These are phyloP conservation scores for Agapornis canus DNA, from an alignment of 2,797 vertebrate genomes.

Conservation along the genomic window DNA sequence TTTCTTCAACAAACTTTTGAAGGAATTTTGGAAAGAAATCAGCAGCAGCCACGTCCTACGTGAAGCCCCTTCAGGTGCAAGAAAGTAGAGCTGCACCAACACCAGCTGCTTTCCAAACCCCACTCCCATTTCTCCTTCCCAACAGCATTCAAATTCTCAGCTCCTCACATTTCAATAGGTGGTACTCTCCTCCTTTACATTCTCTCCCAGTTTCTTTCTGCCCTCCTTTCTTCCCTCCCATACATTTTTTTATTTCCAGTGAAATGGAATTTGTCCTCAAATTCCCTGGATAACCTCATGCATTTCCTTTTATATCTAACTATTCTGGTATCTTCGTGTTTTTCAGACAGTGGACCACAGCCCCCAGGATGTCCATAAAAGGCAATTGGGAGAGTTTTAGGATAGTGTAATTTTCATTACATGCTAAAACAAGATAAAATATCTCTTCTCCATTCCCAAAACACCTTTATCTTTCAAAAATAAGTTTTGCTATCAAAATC, in stretches of 20 bases:
- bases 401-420: slow-evolving; percentile 24
- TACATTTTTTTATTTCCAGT: not conserved
- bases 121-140: not conserved
- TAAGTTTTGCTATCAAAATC: not conserved
- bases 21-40: not conserved
- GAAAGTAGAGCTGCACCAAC: not conserved
- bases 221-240: not conserved
- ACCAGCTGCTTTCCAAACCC: not conserved
- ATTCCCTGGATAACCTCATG: not conserved
- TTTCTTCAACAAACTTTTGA: slow-evolving; percentile 6
- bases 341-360: slow-evolving; percentile 15
- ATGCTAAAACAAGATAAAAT: slow-evolving; percentile 11
- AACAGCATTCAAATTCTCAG: not conserved
- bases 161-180: not conserved
- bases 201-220: not conserved
- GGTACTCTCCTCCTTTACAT: not conserved
- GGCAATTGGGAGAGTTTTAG: not conserved
- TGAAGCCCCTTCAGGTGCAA: not conserved
- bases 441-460: not conserved
- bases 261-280: not conserved
- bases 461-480: slow-evolving; percentile 1
- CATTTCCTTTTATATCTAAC: not conserved
- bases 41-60: not conserved
- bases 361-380: slow-evolving; percentile 39
- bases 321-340: not conserved